phyloP scores from a whole-genome alignment of 2,797 vertebrate genomes.

The Anniella stebbinsi region DNA sequence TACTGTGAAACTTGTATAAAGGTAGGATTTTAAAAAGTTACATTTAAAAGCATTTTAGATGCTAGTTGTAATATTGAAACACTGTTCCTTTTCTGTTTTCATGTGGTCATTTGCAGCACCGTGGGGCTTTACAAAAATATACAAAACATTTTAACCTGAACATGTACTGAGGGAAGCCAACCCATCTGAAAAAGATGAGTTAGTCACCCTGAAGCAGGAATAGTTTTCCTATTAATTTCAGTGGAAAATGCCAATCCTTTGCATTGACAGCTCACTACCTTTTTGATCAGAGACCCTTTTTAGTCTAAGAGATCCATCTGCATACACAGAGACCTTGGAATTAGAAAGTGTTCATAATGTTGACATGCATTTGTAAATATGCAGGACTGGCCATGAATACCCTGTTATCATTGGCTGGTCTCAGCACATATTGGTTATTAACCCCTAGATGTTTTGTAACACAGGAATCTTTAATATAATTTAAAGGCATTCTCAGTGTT shows the following conservation, averaged over 20 bases:
- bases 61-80: background rate
- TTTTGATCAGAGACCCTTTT: background rate
- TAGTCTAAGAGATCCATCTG: background rate
- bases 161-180: background rate
- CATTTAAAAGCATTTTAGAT: background rate
- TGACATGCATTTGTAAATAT: background rate
- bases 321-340: background rate
- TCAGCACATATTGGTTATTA: background rate
- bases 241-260: background rate
- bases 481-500: background rate
- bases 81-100: background rate
- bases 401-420: background rate
- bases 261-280: background rate
- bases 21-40: conserved; percentile 69
- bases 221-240: background rate
- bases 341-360: background rate
- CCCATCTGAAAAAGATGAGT: background rate
- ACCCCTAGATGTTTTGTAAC: background rate
- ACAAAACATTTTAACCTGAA: background rate
- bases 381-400: background rate
- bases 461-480: background rate
- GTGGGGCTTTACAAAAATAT: background rate
- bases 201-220: background rate
- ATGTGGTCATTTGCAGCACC: background rate
- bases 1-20: conserved; percentile 71